Base-by-base conservation (phyloP, 2,888 invertebrate genomes). In the Caradrina clavipalpis region DNA sequence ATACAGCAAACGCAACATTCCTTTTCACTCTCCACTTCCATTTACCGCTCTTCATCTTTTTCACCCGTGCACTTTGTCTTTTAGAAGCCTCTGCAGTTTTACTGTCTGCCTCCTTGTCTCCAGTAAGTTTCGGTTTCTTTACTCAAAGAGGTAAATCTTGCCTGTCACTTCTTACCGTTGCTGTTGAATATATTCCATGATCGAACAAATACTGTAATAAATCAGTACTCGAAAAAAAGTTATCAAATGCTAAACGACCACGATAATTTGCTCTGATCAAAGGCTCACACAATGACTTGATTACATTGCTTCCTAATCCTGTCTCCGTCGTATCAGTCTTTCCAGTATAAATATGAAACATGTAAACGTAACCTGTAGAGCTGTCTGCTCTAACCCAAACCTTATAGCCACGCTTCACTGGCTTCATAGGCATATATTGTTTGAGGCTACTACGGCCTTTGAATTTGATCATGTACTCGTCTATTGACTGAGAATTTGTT, bases 341-440 rank as follows among this genome's bases (percentile, higher is more conserved):
- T 58, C 75, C 71, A 55, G 15, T 53, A 68, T 76, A 73, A 22
- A 76, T 61, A 50, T 68, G 66, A 68, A 73, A 73, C 54, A 62
- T 56, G 64, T 73, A 76, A 47, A 80, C 59, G 62, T 75, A 78
- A 53, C 73, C 78, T 61, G 75, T 49, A 56, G 68, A 57, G 45
- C 69, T 63, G 55, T 80, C 77, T 63, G 75, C 70, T 49, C 70
- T 60, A 59, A 53, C 61, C 77, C 77, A 78, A 22, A 67, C 55
- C 56, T 81, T 81, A 61, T 63, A 80, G 58, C 53, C 77, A 67
- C 62, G 73, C 51, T 82, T 82, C 26, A 76, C 75, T 47, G 76
- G 78, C 56, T 78, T 80, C 56, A 64, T 61, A 22, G 77, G 76
- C 81, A 78, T 78, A 50, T 80, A 78, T 56, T 79, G 81, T 56